Evolutionary conservation across 2,888 invertebrate genomes (phyloP).

Genomic region (Calameuta filiformis): DNA sequence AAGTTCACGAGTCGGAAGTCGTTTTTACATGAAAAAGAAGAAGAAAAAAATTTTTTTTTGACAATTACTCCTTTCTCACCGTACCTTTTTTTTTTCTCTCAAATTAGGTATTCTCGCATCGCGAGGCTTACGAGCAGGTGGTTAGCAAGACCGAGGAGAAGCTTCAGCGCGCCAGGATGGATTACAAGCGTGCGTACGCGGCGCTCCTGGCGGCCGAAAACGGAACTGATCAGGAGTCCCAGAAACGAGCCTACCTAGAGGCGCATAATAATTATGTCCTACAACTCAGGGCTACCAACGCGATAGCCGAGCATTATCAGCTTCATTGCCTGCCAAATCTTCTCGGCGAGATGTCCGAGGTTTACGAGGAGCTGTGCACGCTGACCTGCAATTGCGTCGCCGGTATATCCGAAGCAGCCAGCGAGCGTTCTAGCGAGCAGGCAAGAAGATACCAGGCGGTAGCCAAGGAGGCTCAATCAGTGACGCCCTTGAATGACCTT

Average conservation of each 20-base stretch:
- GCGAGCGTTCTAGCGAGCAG: slow-evolving; percentile 89
- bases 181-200: slow-evolving; percentile 87
- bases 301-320: slow-evolving; percentile 91
- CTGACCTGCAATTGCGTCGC: slow-evolving; percentile 63
- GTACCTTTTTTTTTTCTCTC: neutral
- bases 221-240: slow-evolving; percentile 70
- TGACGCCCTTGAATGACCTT: slow-evolving; percentile 80
- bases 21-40: neutral
- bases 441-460: slow-evolving; percentile 85
- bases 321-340: slow-evolving; percentile 87
- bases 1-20: neutral
- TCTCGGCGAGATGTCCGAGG: slow-evolving; percentile 91
- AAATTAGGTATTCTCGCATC: slow-evolving; percentile 79
- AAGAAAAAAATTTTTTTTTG: neutral
- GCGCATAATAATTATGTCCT: slow-evolving; percentile 95
- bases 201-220: slow-evolving; percentile 80
- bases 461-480: slow-evolving; percentile 80
- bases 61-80: neutral
- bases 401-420: slow-evolving; percentile 87
- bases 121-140: slow-evolving; percentile 90
- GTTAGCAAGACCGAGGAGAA: slow-evolving; percentile 87
- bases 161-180: slow-evolving; percentile 83
- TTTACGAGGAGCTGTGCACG: slow-evolving; percentile 87
- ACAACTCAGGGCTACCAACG: slow-evolving; percentile 92
- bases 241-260: slow-evolving; percentile 83